Evolutionary conservation across 2,888 invertebrate species (phyloP).

Genomic region (Cinara cedri): DNA sequence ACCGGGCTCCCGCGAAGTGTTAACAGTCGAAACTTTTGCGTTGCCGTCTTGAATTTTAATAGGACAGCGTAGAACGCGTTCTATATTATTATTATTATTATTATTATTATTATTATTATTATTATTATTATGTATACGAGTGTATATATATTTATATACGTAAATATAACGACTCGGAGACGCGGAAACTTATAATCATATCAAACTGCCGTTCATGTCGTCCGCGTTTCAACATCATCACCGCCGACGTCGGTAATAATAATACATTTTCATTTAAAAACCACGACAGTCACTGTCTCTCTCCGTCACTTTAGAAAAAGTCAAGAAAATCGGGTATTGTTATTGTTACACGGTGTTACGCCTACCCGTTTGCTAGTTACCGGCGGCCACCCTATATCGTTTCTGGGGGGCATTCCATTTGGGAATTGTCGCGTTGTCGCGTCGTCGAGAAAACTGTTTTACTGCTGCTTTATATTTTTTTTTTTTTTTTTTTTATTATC

Average conservation of each 20-base stretch:
- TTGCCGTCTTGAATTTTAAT: conserved; percentile 27
- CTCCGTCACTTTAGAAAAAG: not conserved
- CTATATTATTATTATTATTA: no score
- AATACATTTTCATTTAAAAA: no score
- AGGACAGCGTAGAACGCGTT: not conserved
- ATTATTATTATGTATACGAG: no score
- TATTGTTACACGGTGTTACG: not conserved
- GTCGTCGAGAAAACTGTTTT: conserved; percentile 18
- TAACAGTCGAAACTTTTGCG: conserved; percentile 29
- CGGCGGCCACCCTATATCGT: no score
- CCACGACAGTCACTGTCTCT: no score
- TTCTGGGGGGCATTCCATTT: not conserved
- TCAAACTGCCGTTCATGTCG: conserved; percentile 25
- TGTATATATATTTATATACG: no score
- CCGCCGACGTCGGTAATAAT: no score
- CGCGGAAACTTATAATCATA: conserved; percentile 27
- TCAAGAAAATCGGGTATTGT: conserved; percentile 4
- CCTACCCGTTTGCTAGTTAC: no score
- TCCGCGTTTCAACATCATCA: not conserved
- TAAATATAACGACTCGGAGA: not conserved
- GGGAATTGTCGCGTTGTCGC: conserved; percentile 24
- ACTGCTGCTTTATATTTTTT: conserved; percentile 31
- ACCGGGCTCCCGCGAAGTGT: not conserved
- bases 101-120: no score
- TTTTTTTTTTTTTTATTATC: no score